Evolutionary conservation across 2,888 invertebrate species (phyloP).

Genomic region (Elysia crispata): DNA sequence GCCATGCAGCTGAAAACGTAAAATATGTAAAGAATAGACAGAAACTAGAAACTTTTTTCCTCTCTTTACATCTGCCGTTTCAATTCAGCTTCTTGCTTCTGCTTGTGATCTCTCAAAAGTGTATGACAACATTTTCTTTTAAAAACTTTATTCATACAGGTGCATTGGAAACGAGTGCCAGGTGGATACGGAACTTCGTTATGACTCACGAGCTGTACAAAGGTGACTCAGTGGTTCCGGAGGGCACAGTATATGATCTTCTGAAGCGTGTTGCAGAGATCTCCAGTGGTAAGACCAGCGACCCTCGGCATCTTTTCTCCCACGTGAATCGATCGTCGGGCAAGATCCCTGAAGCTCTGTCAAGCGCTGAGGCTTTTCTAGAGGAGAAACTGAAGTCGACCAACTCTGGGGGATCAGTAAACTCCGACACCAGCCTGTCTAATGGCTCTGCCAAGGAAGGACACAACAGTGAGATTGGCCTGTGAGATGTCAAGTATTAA

Average conservation of each 20-base stretch:
- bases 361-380: slow-evolving; percentile 59
- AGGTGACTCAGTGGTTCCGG: slow-evolving; percentile 92
- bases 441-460: too few species aligned
- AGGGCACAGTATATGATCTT: slow-evolving; percentile 78
- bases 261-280: slow-evolving; percentile 56
- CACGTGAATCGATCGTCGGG: slow-evolving; percentile 65
- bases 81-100: background rate
- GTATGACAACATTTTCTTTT: background rate
- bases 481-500: too few species aligned
- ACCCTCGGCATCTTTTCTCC: slow-evolving; percentile 63
- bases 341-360: slow-evolving; percentile 69
- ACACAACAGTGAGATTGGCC: too few species aligned
- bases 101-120: too few species aligned
- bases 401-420: too few species aligned
- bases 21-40: too few species aligned
- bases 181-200: slow-evolving; percentile 95
- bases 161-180: slow-evolving; percentile 93
- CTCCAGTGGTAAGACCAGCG: slow-evolving; percentile 55
- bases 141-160: slow-evolving; percentile 80
- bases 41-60: too few species aligned
- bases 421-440: too few species aligned
- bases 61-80: background rate
- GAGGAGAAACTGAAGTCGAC: slow-evolving; percentile 32
- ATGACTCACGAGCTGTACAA: slow-evolving; percentile 91
- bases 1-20: too few species aligned